Evolutionary conservation across 2,113 vertebrate genomes (phyloP).

Genomic region (Halcyon malimbica): DNA sequence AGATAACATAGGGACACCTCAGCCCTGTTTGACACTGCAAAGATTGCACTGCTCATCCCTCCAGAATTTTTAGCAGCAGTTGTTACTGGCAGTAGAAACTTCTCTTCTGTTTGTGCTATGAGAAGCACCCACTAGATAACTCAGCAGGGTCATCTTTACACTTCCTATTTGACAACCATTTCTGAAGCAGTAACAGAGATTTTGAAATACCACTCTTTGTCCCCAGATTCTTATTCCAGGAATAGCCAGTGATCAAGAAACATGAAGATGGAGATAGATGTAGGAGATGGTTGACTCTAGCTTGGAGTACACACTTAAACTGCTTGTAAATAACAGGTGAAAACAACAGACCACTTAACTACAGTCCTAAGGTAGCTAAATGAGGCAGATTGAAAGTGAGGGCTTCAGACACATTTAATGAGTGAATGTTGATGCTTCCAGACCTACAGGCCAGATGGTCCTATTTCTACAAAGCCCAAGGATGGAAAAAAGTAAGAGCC

Average conservation of each 20-base stretch:
- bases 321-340: slow-evolving; percentile 20
- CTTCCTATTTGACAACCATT: rapidly evolving
- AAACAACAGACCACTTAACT: background rate
- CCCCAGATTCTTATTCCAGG: background rate
- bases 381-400: slow-evolving; percentile 57
- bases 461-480: slow-evolving; percentile 48
- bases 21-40: background rate
- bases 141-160: background rate
- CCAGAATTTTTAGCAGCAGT: background rate
- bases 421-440: slow-evolving; percentile 66
- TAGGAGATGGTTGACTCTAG: background rate
- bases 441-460: slow-evolving; percentile 57
- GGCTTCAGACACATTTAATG: slow-evolving; percentile 51
- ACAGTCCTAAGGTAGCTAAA: slow-evolving; percentile 28
- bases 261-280: background rate
- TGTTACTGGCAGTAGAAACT: background rate
- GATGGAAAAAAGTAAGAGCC: slow-evolving; percentile 55
- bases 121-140: background rate
- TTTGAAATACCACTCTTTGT: background rate
- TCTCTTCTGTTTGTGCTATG: background rate
- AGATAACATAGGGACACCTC: background rate
- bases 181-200: background rate
- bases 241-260: background rate
- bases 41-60: background rate
- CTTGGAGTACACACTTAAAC: background rate